These are phyloP conservation scores for Ammodytes marinus DNA, from an alignment of 2,113 vertebrate genomes.

Conservation along the genomic window DNA sequence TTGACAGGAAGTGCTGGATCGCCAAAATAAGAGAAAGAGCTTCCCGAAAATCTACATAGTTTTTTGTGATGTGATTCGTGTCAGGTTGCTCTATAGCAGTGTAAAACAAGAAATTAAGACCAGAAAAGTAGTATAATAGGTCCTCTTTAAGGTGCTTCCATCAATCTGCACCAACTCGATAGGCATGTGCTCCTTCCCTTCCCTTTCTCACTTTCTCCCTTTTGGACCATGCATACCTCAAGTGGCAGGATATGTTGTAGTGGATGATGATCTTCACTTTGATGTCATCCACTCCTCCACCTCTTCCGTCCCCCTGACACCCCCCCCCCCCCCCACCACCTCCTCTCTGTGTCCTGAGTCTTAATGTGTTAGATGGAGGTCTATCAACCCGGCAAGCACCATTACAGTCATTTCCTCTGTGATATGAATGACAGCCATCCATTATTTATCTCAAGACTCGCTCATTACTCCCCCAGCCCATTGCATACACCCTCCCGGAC, in stretches of 20 bases:
- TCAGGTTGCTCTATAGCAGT: too few relatives aligned
- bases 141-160: slow-evolving; percentile 70
- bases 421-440: slow-evolving; percentile 85
- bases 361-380: slow-evolving; percentile 85
- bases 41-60: too few relatives aligned
- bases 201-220: slow-evolving; percentile 49
- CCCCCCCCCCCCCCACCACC: slow-evolving; percentile 60
- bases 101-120: too few relatives aligned
- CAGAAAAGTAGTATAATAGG: too few relatives aligned
- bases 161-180: slow-evolving; percentile 65
- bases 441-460: slow-evolving; percentile 86
- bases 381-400: slow-evolving; percentile 79
- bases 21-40: too few relatives aligned
- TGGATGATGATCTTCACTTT: slow-evolving; percentile 59
- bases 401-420: slow-evolving; percentile 87
- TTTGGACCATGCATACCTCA: slow-evolving; percentile 21
- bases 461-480: slow-evolving; percentile 78
- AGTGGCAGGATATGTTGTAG: slow-evolving; percentile 66
- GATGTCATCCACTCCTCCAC: slow-evolving; percentile 65
- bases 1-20: too few relatives aligned
- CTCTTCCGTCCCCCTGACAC: slow-evolving; percentile 57
- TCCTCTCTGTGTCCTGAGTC: slow-evolving; percentile 73
- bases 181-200: slow-evolving; percentile 75
- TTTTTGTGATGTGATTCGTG: too few relatives aligned
- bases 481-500: slow-evolving; percentile 72